Evolutionary conservation across 1,140 invertebrate genomes (phyloP), one percentile per base, ranked within the genome.

Genomic region (Pentalonia nigronervosa): DNA sequence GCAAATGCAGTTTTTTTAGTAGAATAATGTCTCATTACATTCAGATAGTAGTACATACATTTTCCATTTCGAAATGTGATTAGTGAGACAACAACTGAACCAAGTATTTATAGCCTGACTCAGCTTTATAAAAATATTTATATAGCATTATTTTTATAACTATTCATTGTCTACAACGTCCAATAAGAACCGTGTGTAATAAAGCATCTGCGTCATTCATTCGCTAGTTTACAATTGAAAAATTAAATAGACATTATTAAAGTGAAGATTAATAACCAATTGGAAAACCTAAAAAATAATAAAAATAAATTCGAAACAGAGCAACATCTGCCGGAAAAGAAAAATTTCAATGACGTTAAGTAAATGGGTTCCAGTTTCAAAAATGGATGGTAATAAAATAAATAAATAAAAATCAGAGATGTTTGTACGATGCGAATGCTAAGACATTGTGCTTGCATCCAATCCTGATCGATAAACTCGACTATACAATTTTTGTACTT

Each of bases 401-500:
- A 60, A 90, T 48, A 90, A 91, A 91, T 90, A 91, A 91, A 91
- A 45, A 91, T 88, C 86, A 50, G n/a, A 53, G 45, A 89, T 8
- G 9, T 53, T 47, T 21, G 34, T n/a, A 87, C 45, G 84, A 30
- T 36, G 25, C 6, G 45, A 53, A 20, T 53, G 47, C 50, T 36
- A 36, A 53, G 50, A 53, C 47, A 53, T 84, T 84, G 30, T 41
- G 83, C 11, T 45, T 45, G 21, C 83, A 23, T 25, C 36, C n/a
- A 83, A 83, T 76, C n/a, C 14, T n/a, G 60, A 9, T 34, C n/a
- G 60, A 76, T 17, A 76, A 30, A 81, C 36, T 36, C 34, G 3
- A 36, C 34, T 41, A 21, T 36, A 36, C 36, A 41, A 83, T 36
- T 23, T 34, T 41, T 7, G n/a, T 41, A 41, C 60, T n/a, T 76